Conservation (phyloP, 2,113 vertebrate species). For the Lepus timidus region DNA sequence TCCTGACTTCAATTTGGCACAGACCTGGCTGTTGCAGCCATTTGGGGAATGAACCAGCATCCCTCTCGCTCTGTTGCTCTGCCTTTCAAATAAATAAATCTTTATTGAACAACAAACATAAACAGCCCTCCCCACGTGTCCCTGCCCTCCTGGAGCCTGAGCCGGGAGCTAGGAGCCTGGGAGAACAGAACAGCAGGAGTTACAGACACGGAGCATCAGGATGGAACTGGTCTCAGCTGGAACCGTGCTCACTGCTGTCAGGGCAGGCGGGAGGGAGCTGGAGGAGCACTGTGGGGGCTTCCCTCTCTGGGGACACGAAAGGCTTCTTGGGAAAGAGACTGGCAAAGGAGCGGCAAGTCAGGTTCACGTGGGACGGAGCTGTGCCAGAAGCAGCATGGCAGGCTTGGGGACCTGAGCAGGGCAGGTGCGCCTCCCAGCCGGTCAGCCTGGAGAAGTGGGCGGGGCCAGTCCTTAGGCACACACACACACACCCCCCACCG, state of each 20-base stretch:
- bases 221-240: no score
- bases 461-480: background rate
- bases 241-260: no score
- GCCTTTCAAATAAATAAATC: no score
- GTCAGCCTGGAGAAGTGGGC: background rate
- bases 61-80: no score
- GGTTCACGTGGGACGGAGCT: fast-evolving
- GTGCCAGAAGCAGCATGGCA: background rate
- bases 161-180: background rate
- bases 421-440: background rate
- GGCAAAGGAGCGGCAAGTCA: background rate
- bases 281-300: no score
- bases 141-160: background rate
- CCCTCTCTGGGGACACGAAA: background rate
- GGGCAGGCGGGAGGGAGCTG: background rate
- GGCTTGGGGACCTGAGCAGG: background rate
- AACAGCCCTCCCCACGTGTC: no score
- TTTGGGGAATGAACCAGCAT: no score
- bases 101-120: no score
- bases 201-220: no score
- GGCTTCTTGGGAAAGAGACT: background rate
- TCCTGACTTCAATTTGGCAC: no score
- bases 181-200: background rate
- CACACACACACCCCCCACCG: background rate
- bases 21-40: no score